Conservation (phyloP, 2,113 vertebrate genomes). For the Seriola dumerili region DNA sequence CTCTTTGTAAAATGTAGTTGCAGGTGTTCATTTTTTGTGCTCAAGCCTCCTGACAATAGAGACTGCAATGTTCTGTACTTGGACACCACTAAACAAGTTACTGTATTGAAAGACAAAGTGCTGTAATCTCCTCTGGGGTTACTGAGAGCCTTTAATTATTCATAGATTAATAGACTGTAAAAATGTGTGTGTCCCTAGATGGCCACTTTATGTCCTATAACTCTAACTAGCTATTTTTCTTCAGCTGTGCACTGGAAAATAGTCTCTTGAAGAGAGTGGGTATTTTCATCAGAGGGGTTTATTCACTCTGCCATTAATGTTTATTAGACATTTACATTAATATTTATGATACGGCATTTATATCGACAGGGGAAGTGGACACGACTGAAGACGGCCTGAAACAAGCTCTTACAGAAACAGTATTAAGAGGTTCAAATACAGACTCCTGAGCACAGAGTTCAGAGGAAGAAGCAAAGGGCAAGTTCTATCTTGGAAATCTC, state of each 20-base stretch:
- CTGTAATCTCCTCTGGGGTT: slow-evolving; percentile 73
- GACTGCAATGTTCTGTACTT: slow-evolving; percentile 26
- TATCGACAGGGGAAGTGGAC: slow-evolving; percentile 11
- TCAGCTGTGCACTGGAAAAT: slow-evolving; percentile 53
- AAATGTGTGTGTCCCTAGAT: slow-evolving; percentile 78
- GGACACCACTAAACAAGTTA: slow-evolving; percentile 69
- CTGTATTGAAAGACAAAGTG: slow-evolving; percentile 75
- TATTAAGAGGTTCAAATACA: slow-evolving; percentile 9
- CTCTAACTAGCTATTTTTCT: slow-evolving; percentile 73
- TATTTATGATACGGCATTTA: slow-evolving; percentile 39
- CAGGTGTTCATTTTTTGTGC: slow-evolving; percentile 56
- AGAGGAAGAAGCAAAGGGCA: neutral
- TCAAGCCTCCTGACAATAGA: slow-evolving; percentile 55
- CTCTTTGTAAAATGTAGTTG: slow-evolving; percentile 46
- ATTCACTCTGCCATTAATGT: slow-evolving; percentile 49
- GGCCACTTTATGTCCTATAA: slow-evolving; percentile 70
- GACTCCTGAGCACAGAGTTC: neutral
- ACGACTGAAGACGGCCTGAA: slow-evolving; percentile 21
- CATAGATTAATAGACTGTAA: slow-evolving; percentile 83
- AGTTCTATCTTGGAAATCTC: neutral
- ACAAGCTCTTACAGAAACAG: slow-evolving; percentile 2
- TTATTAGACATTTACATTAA: slow-evolving; percentile 51
- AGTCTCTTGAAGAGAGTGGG: slow-evolving; percentile 31
- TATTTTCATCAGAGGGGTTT: slow-evolving; percentile 45
- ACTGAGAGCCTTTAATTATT: slow-evolving; percentile 78